A percentile compares a stretch with the other conserved stretches of the same genome.
Evolutionary conservation across 2,113 vertebrate species (phyloP).

Genomic region (Desmodus rotundus): DNA sequence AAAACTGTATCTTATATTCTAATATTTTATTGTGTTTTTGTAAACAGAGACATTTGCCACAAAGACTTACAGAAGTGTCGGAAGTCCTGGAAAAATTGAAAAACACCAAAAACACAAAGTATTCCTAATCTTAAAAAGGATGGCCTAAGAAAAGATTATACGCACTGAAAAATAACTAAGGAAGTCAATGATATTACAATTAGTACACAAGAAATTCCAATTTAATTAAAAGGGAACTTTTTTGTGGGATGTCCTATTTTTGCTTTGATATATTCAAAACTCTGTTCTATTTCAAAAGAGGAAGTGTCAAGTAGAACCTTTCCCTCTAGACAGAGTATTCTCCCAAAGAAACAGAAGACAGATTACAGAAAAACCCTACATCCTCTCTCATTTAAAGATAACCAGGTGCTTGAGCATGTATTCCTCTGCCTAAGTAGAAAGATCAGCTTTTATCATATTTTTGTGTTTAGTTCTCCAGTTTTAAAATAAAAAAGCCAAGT

Average conservation of each 20-base stretch:
- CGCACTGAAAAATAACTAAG: slow-evolving; percentile 31
- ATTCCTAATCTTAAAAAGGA: not conserved
- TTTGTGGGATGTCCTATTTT: not conserved
- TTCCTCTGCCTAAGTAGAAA: not conserved
- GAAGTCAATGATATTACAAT: not conserved
- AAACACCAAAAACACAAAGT: not conserved
- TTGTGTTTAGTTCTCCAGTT: not conserved
- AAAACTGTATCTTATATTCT: slow-evolving; percentile 17
- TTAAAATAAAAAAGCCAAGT: not conserved
- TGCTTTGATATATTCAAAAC: not conserved
- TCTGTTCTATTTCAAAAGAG: not conserved
- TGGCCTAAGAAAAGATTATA: not conserved
- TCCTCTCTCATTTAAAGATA: not conserved
- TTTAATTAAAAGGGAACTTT: slow-evolving; percentile 4
- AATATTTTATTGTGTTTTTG: not conserved
- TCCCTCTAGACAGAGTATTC: not conserved
- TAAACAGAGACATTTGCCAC: not conserved
- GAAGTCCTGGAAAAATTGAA: not conserved
- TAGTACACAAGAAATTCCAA: not conserved
- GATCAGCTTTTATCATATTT: not conserved
- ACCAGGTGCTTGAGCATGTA: not conserved
- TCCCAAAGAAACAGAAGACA: not conserved
- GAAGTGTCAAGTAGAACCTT: not conserved
- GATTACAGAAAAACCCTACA: not conserved
- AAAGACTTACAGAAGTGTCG: not conserved